These are phyloP conservation scores for Drosophila bifasciata DNA, from an alignment of 1,140 invertebrate genomes.

Conservation along the genomic window DNA sequence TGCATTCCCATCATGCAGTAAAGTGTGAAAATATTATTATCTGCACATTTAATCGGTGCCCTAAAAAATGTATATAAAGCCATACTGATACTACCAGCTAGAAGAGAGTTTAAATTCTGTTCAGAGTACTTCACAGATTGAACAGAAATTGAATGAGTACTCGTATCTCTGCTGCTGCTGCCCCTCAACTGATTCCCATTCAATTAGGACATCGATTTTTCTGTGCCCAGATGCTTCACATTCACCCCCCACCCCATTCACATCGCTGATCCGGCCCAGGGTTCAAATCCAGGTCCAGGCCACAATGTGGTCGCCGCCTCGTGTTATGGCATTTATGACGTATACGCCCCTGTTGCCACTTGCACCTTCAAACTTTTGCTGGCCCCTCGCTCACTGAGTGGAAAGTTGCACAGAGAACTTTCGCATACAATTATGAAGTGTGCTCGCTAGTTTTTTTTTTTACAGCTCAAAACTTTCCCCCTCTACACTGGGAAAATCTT, in stretches of 20 bases:
- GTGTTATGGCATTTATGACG: slow-evolving; percentile 67
- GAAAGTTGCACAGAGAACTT: slow-evolving; percentile 48
- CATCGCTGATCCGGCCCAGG: slow-evolving; percentile 3
- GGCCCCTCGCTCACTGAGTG: slow-evolving; percentile 7
- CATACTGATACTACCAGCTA: too few relatives aligned
- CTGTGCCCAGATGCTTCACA: slow-evolving; percentile 24
- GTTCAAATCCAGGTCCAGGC: not conserved
- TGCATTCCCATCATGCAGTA: too few relatives aligned
- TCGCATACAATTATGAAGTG: slow-evolving; percentile 73
- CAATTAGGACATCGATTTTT: slow-evolving; percentile 34
- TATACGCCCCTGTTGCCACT: slow-evolving; percentile 58
- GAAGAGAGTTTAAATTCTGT: too few relatives aligned
- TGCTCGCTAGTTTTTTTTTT: slow-evolving; percentile 36
- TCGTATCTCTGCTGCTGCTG: too few relatives aligned
- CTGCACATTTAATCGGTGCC: too few relatives aligned
- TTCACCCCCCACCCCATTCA: too few relatives aligned
- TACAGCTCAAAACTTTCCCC: slow-evolving; percentile 22
- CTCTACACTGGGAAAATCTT: slow-evolving; percentile 49
- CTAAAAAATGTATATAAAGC: too few relatives aligned
- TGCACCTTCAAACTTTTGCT: slow-evolving; percentile 66
- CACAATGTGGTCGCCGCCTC: slow-evolving; percentile 37
- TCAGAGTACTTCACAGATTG: too few relatives aligned
- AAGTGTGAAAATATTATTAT: too few relatives aligned
- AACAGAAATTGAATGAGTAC: too few relatives aligned
- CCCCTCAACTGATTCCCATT: slow-evolving; percentile 3